phyloP scores from a whole-genome alignment of 2,888 invertebrate species.

The Epsilonema sp. region DNA sequence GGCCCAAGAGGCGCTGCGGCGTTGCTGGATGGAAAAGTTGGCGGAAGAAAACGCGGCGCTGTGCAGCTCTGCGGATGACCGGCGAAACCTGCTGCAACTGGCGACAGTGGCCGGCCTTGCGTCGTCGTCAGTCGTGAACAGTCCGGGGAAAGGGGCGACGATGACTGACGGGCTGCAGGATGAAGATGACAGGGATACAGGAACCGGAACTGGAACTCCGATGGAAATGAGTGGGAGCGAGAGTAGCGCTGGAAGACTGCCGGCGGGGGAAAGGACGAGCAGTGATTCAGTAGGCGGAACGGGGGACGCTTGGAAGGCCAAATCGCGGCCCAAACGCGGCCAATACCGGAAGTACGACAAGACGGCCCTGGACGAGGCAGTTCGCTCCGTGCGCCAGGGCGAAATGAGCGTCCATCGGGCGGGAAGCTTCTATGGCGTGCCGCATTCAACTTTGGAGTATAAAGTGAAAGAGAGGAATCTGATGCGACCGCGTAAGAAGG shows the following conservation, averaged over 20 bases:
- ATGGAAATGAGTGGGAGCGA: neutral
- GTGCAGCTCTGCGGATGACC: no score
- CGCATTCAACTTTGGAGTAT: slow-evolving; percentile 95
- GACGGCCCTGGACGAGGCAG: slow-evolving; percentile 85
- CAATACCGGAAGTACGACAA: slow-evolving; percentile 93
- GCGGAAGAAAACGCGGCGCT: no score
- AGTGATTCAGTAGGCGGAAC: slow-evolving; percentile 1
- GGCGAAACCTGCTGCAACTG: no score
- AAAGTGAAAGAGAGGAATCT: slow-evolving; percentile 89
- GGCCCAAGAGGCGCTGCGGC: no score
- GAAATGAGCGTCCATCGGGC: slow-evolving; percentile 98
- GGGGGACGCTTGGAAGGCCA: slow-evolving; percentile 53
- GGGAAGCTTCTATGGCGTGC: slow-evolving; percentile 88
- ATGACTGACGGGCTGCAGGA: no score
- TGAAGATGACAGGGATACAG: slow-evolving; percentile 9
- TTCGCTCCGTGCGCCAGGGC: slow-evolving; percentile 83
- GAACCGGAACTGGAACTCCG: neutral
- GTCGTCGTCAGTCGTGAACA: no score
- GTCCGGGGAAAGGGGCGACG: no score
- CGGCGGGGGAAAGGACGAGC: slow-evolving; percentile 4
- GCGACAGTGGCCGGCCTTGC: slow-evolving; percentile 1
- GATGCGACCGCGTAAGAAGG: slow-evolving; percentile 85
- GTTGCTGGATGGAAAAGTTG: no score
- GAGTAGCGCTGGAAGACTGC: neutral
- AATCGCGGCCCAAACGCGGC: slow-evolving; percentile 84